Evolutionary conservation across 2,113 vertebrate genomes (phyloP), one percentile per base, ranked within the genome.

Genomic region (Myocastor coypus): DNA sequence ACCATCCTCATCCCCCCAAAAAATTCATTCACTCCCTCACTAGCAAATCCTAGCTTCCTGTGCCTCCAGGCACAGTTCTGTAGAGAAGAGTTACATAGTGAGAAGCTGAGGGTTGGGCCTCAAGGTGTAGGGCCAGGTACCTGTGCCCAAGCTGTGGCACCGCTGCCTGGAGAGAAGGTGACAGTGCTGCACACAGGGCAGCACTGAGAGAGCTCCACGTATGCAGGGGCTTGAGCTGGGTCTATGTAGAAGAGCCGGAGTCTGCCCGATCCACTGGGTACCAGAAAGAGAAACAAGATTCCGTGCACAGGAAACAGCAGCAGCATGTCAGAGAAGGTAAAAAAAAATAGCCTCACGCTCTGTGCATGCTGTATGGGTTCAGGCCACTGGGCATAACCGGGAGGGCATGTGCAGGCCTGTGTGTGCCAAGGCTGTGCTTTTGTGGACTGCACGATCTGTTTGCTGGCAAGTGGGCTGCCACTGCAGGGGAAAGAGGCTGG

Each of bases 141-240:
- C 1, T 0, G 7, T 52, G 34, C 13, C 7, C 84, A 32, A 26
- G 83, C 13, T 0, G 10, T 34, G 9, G 16, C 3, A 3, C 34
- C 32, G 5, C 2, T 14, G 77, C 16, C 26, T 2, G 0, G 4
- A 73, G 0, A 5, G 71, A 20, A 14, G 40, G 37, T 1, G 13
- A 30, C 3, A 0, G 13, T 5, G 13, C 2, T 22, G 0, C 2
- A 0, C 11, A 13, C 20, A 1, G 6, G 1, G 34, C 0, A 8
- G 75, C n/a, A 8, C 0, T n/a, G 82, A 32, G 75, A 0, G 1
- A 83, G 40, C 30, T 30, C 40, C 26, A 2, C 7, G 40, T 34
- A 16, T 22, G 16, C 13, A 50, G 59, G 13, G 50, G 68, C 34
- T 80, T 46, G 13, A 34, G 64, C 37, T 30, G 52, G 57, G n/a